Base-by-base conservation (phyloP, 1,140 invertebrate genomes). In the Drosophila miranda region DNA sequence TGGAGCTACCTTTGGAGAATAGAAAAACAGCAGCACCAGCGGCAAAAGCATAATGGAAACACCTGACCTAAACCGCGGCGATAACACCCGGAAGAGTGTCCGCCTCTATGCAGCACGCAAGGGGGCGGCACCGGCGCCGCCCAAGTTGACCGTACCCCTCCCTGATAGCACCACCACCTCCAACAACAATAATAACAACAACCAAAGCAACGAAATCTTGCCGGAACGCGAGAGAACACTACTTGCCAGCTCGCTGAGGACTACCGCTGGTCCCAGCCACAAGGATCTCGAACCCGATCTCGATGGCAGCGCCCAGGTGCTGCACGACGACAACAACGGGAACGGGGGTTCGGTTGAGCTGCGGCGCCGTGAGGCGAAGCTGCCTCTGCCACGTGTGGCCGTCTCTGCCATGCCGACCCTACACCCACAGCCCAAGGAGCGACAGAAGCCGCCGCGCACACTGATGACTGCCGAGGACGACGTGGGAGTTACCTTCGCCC, bases 41-140 rank as follows among this genome's bases (percentile, higher is more conserved):
- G 55, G 41, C 41, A 42, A 51, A 14, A 59, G 58, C 30, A 63
- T 55, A 34, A 69, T 76, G n/a, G 34, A 38, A 38, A 75, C 78
- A 34, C 60, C 87, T n/a, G 86, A 90, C 44, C 55, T 90, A 5
- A 90, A 90, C 55, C 82, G 89, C 11, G 74, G 60, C 21, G 89
- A 90, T 77, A 61, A 68, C 16, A 71, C 79, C 26, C 75, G 89
- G n/a, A 90, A 90, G 63, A 90, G 89, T 55, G 75, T 90, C 16
- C 82, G 87, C 7, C 49, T 70, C 13, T 78, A 89, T 63, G 64
- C 86, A 19, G 74, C 81, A 54, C 68, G 82, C n/a, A 87, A 89
- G 30, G 84, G 89, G 8, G 46, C 75, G 16, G 89, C 89, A 23
- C 86, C 89, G 6, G 62, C 86, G 21, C 86, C 89, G 26, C 79